A percentile compares a stretch with the other conserved stretches of the same genome.
Conservation (phyloP, 2,797 vertebrate species). For the Rhinatrema bivittatum region DNA sequence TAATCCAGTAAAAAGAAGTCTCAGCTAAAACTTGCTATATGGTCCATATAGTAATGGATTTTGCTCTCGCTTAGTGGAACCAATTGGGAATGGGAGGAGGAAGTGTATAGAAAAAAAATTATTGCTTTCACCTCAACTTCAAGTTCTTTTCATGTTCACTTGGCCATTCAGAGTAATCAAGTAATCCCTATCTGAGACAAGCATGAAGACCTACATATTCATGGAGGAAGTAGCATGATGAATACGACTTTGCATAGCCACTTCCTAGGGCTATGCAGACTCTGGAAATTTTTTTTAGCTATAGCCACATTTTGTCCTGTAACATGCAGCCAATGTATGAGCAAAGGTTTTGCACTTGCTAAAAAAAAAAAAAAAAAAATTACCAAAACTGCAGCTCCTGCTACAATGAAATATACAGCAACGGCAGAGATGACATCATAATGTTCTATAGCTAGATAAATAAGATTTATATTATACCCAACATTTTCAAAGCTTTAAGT, state of each 20-base stretch:
- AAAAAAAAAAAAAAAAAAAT: too few species aligned
- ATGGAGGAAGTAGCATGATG: background rate
- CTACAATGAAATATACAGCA: too few species aligned
- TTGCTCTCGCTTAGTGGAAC: slow-evolving; percentile 62
- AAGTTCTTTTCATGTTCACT: slow-evolving; percentile 16
- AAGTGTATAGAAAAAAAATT: slow-evolving; percentile 28
- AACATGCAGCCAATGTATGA: slow-evolving; percentile 68
- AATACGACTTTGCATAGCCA: slow-evolving; percentile 25
- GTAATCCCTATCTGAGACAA: slow-evolving; percentile 26
- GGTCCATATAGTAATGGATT: slow-evolving; percentile 68
- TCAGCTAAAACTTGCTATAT: slow-evolving; percentile 64
- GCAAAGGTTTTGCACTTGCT: too few species aligned
- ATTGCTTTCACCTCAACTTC: slow-evolving; percentile 15
- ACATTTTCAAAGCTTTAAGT: too few species aligned
- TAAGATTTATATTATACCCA: too few species aligned
- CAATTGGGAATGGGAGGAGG: slow-evolving; percentile 43
- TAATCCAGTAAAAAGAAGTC: slow-evolving; percentile 58
- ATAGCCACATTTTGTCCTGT: slow-evolving; percentile 70
- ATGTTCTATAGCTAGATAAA: too few species aligned
- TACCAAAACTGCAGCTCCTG: too few species aligned
- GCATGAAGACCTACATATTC: background rate
- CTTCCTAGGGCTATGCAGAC: background rate
- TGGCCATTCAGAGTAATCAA: slow-evolving; percentile 7
- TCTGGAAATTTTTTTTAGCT: slow-evolving; percentile 36
- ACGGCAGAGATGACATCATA: too few species aligned